Conservation (phyloP, 2,888 invertebrate species). For the Drosophila fulvimacula region DNA sequence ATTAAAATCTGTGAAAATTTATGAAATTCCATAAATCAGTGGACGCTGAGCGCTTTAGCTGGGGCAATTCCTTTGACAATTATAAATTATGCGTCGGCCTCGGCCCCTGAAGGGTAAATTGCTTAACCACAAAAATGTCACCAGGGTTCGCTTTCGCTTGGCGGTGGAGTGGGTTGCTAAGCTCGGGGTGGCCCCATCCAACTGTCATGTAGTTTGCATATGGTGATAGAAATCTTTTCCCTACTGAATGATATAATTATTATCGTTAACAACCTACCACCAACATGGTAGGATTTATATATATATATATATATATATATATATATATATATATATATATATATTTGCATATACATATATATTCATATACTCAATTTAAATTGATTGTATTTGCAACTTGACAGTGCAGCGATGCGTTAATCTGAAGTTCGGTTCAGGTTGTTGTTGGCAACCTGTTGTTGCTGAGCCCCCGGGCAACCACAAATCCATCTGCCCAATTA, state of each 20-base stretch:
- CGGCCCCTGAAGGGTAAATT: constrained; percentile 65
- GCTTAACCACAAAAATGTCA: constrained; percentile 76
- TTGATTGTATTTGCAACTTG: constrained; percentile 52
- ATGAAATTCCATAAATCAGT: constrained; percentile 83
- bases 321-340: not conserved
- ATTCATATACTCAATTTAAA: constrained; percentile 4
- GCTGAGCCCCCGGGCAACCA: constrained; percentile 25
- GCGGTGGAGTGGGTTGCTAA: not conserved
- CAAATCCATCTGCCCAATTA: constrained; percentile 62
- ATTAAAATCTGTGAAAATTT: constrained; percentile 83
- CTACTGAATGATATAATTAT: constrained; percentile 45
- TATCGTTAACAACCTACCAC: constrained; percentile 32
- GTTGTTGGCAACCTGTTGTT: constrained; percentile 57
- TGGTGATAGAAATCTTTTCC: constrained; percentile 37
- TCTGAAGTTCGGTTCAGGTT: constrained; percentile 43
- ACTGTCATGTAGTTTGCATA: constrained; percentile 52
- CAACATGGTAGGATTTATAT: constrained; percentile 6
- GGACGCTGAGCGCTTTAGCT: constrained; percentile 28
- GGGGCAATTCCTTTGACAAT: constrained; percentile 72
- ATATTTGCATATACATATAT: not conserved
- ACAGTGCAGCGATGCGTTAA: constrained; percentile 60
- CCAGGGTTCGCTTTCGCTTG: constrained; percentile 29
- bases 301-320: not conserved
- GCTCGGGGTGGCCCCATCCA: constrained; percentile 25
- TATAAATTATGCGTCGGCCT: constrained; percentile 74